Evolutionary conservation across 2,797 vertebrate species (phyloP), one percentile per base, ranked within the genome.

Genomic region (Acanthis flammea): DNA sequence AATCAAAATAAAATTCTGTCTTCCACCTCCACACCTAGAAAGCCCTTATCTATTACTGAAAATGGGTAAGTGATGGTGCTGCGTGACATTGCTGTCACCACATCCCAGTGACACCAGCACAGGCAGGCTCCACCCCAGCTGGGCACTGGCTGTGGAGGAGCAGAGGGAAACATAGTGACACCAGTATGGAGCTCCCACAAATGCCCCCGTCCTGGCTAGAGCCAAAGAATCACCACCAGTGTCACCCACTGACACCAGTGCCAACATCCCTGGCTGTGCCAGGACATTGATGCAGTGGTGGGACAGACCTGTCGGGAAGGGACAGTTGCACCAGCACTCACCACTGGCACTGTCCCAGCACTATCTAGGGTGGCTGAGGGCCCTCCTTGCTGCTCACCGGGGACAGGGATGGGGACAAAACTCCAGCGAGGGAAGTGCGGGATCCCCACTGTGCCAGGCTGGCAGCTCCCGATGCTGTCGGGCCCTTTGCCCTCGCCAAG

Each of bases 231-330:
- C 37, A 39, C 25, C 24, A 50, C 17, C 86, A 51, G n/a, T 25
- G 28, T 33, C 78, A 82, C 37, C 33, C 44, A 31, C 5, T 4
- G 45, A 45, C 61, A 48, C 6, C 7, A 23, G 41, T 22, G 61
- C 30, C 7, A 45, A 33, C 28, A 60, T 22, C 28, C 33, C 50
- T 8, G 18, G 30, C 41, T 23, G 23, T 33, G 60, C 25, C 22
- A 6, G 31, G 31, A 41, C 55, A 23, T 9, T 0, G 0, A 27
- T 1, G 0, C 47, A 39, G 14, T 2, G 14, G 30, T 14, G 48
- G 58, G 48, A 57, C 74, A 28, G 42, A 61, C 10, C n/a, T 41
- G 12, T 7, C 22, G 60, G 33, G 30, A 77, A 77, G 39, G 33
- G 53, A 65, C 33, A 47, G 33, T 58, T 77, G 51, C 25, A 65